Evolutionary conservation across 2,113 vertebrate genomes (phyloP), one percentile per base, ranked within the genome.

Genomic region (Erythrocercus mccallii): DNA sequence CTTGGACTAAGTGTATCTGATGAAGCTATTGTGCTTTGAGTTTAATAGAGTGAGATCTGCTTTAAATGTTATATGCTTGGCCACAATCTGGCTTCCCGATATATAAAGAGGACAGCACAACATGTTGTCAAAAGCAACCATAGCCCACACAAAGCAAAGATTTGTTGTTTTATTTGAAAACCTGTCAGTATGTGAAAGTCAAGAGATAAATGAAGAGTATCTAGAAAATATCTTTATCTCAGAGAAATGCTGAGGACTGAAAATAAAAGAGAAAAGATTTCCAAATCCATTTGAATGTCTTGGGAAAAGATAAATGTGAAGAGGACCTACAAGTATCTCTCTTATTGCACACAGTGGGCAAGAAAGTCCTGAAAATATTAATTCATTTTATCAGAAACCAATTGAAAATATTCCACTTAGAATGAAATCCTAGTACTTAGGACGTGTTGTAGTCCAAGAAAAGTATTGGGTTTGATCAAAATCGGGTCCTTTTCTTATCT

Each of bases 101-200:
- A 64, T 66, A 86, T 78, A 95, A 86, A 90, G 74, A 95, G 72
- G 92, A 88, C 76, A 92, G 51, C 60, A 88, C 37, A 95, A 74
- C 68, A 79, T 85, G 35, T 88, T 88, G 72, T 70, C 79, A 95
- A 54, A 95, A 97, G 45, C 5, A 13, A 77, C 79, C 64, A 54
- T 37, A 90, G 64, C 80, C 86, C 82, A 92, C n/a, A 0, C 90
- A 86, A 90, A 94, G 48, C 45, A 96, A 80, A 51, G 47, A 95
- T 86, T 94, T 94, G 37, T 50, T 93, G 74, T 60, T 85, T 93
- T 79, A 69, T 79, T 90, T 73, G 90, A 90, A 92, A 88, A 21
- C 20, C 35, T 90, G 38, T 73, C 70, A 81, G 71, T 70, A 60
- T 42, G 62, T 50, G 42, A 83, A 93, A 94, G 45, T 66, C 12